phyloP scores from a whole-genome alignment of 2,888 invertebrate species.

The Dromius quadrimaculatus region DNA sequence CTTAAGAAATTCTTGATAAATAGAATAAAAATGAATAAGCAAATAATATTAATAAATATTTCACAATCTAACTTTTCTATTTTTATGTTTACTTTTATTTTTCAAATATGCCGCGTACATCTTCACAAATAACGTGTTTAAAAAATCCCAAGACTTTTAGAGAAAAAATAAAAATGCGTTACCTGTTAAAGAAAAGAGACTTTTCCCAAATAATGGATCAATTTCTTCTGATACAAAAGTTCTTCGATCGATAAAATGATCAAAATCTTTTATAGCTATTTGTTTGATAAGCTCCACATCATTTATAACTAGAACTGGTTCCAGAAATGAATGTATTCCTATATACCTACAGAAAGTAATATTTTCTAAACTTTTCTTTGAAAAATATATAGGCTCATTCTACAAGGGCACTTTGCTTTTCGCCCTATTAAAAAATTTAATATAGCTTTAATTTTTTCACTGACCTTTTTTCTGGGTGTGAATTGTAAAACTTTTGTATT shows the following conservation, averaged over 20 bases:
- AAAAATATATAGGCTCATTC: too few relatives aligned
- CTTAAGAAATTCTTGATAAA: background rate
- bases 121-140: too few relatives aligned
- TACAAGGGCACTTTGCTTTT: too few relatives aligned
- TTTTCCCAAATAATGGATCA: conserved; percentile 49
- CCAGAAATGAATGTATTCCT: conserved; percentile 25
- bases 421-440: too few relatives aligned
- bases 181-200: conserved; percentile 46
- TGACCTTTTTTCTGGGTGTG: conserved; percentile 33
- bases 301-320: conserved; percentile 26
- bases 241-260: conserved; percentile 39
- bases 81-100: too few relatives aligned
- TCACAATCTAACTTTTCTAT: too few relatives aligned
- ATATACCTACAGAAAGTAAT: conserved; percentile 29
- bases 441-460: too few relatives aligned
- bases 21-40: background rate
- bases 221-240: conserved; percentile 36
- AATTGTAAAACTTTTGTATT: conserved; percentile 32
- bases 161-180: background rate
- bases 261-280: conserved; percentile 45
- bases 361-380: too few relatives aligned
- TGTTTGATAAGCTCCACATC: conserved; percentile 46
- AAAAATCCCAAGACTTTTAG: too few relatives aligned
- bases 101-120: too few relatives aligned
- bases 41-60: too few relatives aligned